Percentiles rank a stretch among this genome's conserved stretches.
phyloP scores from a whole-genome alignment of 2,888 invertebrate species.

The Drosophila barbarae region DNA sequence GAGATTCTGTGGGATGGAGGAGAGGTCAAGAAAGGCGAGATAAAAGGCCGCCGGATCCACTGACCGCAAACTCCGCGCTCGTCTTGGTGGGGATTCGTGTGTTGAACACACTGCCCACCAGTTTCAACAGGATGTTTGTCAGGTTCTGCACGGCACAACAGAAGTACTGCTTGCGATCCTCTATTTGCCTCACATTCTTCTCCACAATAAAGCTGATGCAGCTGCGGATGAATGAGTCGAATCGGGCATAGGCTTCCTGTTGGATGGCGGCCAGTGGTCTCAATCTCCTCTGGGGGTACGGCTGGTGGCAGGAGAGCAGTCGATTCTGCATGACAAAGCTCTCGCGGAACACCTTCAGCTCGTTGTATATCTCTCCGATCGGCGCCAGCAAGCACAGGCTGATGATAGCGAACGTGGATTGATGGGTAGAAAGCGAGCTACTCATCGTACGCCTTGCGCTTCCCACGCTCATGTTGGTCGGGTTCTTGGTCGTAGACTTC shows the following conservation, averaged over 20 bases:
- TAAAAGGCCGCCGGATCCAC: not conserved
- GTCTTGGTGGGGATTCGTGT: conserved; percentile 51
- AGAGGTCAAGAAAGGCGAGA: not conserved
- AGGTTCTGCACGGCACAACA: conserved; percentile 66
- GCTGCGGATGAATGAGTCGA: conserved; percentile 48
- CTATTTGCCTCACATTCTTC: conserved; percentile 36
- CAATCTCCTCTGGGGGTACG: rapidly evolving
- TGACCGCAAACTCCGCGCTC: conserved; percentile 59
- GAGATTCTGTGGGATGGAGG: conserved; percentile 46
- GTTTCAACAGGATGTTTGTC: conserved; percentile 61
- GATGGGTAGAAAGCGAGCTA: rapidly evolving
- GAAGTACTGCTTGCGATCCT: conserved; percentile 56
- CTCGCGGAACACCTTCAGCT: conserved; percentile 47
- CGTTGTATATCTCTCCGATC: conserved; percentile 47
- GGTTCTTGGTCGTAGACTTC: not conserved
- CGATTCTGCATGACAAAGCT: conserved; percentile 53
- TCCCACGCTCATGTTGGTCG: not conserved
- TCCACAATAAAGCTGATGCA: conserved; percentile 49
- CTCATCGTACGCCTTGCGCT: not conserved
- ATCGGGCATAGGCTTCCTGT: conserved; percentile 34
- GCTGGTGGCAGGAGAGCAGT: conserved; percentile 40
- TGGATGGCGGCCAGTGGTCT: conserved; percentile 18
- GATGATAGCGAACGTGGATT: conserved; percentile 55
- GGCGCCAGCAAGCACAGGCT: conserved; percentile 55
- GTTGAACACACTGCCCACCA: conserved; percentile 70